Evolutionary conservation across 2,113 vertebrate genomes (phyloP).

Genomic region (Hippocampus comes): DNA sequence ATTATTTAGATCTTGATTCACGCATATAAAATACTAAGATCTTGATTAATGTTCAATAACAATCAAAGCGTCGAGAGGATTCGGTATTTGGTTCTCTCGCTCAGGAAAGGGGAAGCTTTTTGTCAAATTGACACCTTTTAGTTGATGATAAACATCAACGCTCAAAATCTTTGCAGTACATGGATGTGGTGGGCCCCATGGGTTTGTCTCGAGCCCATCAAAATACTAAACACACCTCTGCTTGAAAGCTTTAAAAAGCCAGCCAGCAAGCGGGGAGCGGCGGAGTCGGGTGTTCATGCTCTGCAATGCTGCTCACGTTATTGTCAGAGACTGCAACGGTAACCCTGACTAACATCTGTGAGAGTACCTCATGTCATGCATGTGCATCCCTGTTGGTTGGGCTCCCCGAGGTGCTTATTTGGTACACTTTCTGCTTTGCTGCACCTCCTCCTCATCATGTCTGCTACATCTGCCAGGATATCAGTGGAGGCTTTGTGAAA

Average conservation of each 20-base stretch:
- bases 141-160: too few relatives aligned
- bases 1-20: too few relatives aligned
- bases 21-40: too few relatives aligned
- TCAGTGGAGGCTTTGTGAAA: background rate
- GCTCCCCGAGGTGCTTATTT: constrained; percentile 33
- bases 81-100: too few relatives aligned
- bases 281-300: background rate
- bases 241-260: background rate
- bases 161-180: too few relatives aligned
- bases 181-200: too few relatives aligned
- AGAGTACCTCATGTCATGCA: constrained; percentile 3
- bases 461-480: background rate
- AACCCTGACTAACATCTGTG: background rate
- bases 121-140: too few relatives aligned
- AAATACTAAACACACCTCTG: too few relatives aligned
- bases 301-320: background rate
- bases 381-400: constrained; percentile 13
- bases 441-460: constrained; percentile 3
- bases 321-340: background rate
- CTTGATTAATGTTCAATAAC: too few relatives aligned
- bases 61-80: too few relatives aligned
- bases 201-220: too few relatives aligned
- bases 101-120: too few relatives aligned
- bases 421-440: constrained; percentile 29
- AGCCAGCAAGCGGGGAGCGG: background rate